Conservation (phyloP, 2,113 vertebrate genomes). For the Bos indicus region DNA sequence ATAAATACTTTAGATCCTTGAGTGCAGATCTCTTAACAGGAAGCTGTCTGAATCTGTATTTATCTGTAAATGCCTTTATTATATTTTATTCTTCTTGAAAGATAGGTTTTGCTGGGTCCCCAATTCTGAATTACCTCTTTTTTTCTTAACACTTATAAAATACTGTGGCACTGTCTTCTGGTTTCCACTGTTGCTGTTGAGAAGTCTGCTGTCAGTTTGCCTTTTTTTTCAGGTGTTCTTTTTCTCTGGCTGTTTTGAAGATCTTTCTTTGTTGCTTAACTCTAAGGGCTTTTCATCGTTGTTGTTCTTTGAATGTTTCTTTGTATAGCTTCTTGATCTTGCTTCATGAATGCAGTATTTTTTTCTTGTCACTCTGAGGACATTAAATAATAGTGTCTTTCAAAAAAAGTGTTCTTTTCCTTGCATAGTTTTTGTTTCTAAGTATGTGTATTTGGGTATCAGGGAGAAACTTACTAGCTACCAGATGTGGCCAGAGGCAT, state of each 20-base stretch:
- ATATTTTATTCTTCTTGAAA: conserved; percentile 38
- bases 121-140: background rate
- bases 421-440: background rate
- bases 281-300: background rate
- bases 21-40: background rate
- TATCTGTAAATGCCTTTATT: conserved; percentile 12
- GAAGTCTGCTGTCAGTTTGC: background rate
- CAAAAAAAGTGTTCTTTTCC: background rate
- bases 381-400: conserved; percentile 7
- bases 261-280: background rate
- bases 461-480: conserved; percentile 8
- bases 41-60: background rate
- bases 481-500: background rate
- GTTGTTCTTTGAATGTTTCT: background rate
- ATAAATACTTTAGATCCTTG: background rate
- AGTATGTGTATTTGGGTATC: background rate
- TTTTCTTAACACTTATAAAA: background rate
- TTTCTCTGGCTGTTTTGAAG: background rate
- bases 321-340: conserved; percentile 18
- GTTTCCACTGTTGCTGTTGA: background rate
- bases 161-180: background rate
- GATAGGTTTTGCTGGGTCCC: background rate
- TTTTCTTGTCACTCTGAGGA: background rate
- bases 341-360: background rate
- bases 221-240: background rate